Conservation (phyloP, 1,140 invertebrate genomes). For the Sycobia sp. region DNA sequence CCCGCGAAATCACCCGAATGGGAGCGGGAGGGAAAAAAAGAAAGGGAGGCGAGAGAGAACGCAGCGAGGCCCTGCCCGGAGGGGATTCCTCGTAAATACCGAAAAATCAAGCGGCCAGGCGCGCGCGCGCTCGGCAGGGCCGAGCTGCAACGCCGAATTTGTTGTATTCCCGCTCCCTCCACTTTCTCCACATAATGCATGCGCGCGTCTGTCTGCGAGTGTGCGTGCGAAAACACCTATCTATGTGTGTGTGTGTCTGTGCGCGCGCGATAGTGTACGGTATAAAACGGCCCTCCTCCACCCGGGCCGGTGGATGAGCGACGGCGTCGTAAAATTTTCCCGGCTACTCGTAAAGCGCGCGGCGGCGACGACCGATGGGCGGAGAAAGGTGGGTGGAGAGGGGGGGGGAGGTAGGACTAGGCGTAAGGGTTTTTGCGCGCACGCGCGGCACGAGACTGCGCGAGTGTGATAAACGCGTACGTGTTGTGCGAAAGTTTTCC, state of each 20-base stretch:
- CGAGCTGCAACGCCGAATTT: too few relatives aligned
- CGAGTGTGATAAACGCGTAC: constrained; percentile 5
- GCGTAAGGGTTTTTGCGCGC: neutral
- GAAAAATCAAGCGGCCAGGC: neutral
- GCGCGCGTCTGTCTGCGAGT: neutral
- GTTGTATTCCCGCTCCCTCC: neutral
- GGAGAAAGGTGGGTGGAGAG: too few relatives aligned
- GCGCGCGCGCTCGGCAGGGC: neutral
- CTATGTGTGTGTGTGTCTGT: neutral
- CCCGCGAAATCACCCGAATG: too few relatives aligned
- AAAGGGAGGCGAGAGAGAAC: too few relatives aligned
- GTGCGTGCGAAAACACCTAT: too few relatives aligned
- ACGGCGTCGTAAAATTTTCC: constrained; percentile 22
- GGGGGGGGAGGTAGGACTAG: neutral
- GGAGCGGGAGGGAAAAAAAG: too few relatives aligned
- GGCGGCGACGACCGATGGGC: neutral
- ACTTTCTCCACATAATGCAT: neutral
- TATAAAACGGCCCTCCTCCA: constrained; percentile 8
- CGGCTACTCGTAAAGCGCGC: constrained; percentile 20
- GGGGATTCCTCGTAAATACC: constrained; percentile 27
- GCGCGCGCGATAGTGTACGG: neutral
- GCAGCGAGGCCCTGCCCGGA: too few relatives aligned
- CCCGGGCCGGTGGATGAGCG: constrained; percentile 10
- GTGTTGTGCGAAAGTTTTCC: constrained; percentile 1
- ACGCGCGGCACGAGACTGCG: neutral